Base-by-base conservation (phyloP, 2,113 vertebrate genomes). In the Enhydra lutris region DNA sequence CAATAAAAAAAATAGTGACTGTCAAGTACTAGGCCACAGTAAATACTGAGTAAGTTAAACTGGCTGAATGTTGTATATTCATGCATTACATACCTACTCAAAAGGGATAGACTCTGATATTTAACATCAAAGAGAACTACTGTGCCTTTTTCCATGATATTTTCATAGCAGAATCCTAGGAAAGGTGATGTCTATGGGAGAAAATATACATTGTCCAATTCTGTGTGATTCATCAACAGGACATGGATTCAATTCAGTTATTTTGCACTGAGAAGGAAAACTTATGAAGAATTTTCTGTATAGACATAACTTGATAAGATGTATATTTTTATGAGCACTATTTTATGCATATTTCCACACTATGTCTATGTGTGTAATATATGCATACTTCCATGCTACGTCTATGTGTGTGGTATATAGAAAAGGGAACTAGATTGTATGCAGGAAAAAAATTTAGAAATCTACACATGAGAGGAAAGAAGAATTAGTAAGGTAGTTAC, bases 11-110 rank as follows among this genome's bases (percentile, higher is more conserved):
- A 31, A 50, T 13, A 82, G 6, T 50, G 52, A 17, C 11, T 69
- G 23, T 47, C 55, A 83, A 63, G 23, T 45, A 12, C 8, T 12
- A 57, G 14, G 3, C n/a, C 65, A 89, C 26, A 59, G 36, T 34
- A 71, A 52, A 20, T 7, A 31, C 5, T 91, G 34, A 31, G 2
- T 80, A 13, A 36, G 23, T 3, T 3, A n/a, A 79, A 59, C 13
- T 3, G 5, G n/a, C 11, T 31, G 31, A 23, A 31, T 59, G 7
- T 31, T 34, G 4, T 9, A 34, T 55, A 1, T 23, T 3, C 4
- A 29, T 36, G 13, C 12, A 18, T 26, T 45, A 45, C 36, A 21
- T 12, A 78, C 2, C 29, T 85, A 24, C 6, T 26, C 10, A 59
- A 36, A 59, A 10, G 34, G 31, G 42, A 31, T 8, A 79, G 31